Base-by-base conservation (phyloP, 1,140 invertebrate genomes). In the Drosophila nasuta region DNA sequence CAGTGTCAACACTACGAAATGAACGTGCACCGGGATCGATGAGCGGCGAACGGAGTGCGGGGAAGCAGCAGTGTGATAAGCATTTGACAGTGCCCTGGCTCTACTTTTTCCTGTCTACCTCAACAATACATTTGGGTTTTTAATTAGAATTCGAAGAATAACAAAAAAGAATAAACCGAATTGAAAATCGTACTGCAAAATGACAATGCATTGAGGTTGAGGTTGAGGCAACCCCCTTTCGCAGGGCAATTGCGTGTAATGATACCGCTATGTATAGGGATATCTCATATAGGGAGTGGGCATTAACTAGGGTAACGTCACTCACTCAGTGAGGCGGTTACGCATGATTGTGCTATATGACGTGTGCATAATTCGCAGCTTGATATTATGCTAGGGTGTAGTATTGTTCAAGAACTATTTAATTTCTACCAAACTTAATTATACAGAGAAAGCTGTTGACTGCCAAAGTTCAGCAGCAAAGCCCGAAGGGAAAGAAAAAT, bases 261-360 rank as follows among this genome's bases (percentile, higher is more conserved):
- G 82, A 38, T 10, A 38, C 35, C 2, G 10, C 7, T 38, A 38
- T 8, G 35, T 8, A 38, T 8, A 38, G 35, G 35, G 8, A 49
- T 59, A 25, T 25, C 20, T 25, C 20, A 25, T 25, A 74, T 49
- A 72, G 69, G 60, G 56, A 52, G 17, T 6, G 51, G 11, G 13
- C 33, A 30, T 38, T 64, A 62, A 51, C 52, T 67, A 71, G 79
- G 82, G 80, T 83, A 77, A 69, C 48, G 17, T 17, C 45, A 8
- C 10, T 78, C 48, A 25, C 56, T 35, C 49, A 56, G 38, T 41
- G 75, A 85, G 83, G 83, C 75, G 85, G 85, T 89, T 89, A 89
- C 78, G 85, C 81, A 79, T 89, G 85, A 89, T 89, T 89, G 85
- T 89, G 81, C 54, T 85, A 64, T 79, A 90, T 85, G 80, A 85